Percentiles rank a stretch among this genome's conserved stretches.
These are phyloP conservation scores for Mimachlamys varia DNA, from an alignment of 2,888 invertebrate species.

Conservation along the genomic window DNA sequence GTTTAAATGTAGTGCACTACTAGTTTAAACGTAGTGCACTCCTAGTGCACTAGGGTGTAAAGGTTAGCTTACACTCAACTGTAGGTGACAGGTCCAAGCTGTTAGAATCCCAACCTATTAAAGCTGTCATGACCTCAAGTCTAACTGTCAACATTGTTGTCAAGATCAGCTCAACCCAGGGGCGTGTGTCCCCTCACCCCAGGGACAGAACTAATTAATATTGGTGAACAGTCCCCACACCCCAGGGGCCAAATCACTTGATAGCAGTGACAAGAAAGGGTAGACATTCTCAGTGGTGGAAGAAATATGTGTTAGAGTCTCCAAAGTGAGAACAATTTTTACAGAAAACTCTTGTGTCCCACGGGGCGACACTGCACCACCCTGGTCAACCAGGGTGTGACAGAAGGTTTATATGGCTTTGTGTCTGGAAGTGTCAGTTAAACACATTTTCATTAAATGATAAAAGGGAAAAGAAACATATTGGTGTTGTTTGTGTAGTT, in stretches of 20 bases:
- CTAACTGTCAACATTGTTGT: slow-evolving; percentile 1
- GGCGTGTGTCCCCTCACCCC: slow-evolving; percentile 13
- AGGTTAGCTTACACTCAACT: too few species aligned
- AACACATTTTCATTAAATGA: slow-evolving; percentile 33
- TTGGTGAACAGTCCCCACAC: not conserved
- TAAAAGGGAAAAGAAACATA: slow-evolving; percentile 17
- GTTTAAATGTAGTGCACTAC: too few species aligned
- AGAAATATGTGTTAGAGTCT: not conserved
- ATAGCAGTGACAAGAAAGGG: not conserved
- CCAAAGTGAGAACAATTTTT: not conserved
- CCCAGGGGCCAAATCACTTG: slow-evolving; percentile 6
- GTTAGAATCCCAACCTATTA: not conserved
- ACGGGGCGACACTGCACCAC: not conserved
- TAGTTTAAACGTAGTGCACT: too few species aligned
- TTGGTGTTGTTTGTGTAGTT: not conserved
- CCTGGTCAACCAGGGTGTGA: not conserved
- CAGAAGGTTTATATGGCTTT: not conserved
- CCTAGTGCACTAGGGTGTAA: too few species aligned
- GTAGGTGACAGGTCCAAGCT: slow-evolving; percentile 19
- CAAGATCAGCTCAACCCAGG: not conserved
- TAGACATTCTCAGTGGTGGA: not conserved
- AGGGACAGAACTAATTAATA: not conserved
- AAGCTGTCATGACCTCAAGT: slow-evolving; percentile 13
- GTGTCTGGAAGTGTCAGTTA: not conserved
- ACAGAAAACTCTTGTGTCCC: not conserved